These are phyloP conservation scores for Liopterus haemorrhoidalis DNA, from an alignment of 2,888 invertebrate genomes.

Conservation along the genomic window DNA sequence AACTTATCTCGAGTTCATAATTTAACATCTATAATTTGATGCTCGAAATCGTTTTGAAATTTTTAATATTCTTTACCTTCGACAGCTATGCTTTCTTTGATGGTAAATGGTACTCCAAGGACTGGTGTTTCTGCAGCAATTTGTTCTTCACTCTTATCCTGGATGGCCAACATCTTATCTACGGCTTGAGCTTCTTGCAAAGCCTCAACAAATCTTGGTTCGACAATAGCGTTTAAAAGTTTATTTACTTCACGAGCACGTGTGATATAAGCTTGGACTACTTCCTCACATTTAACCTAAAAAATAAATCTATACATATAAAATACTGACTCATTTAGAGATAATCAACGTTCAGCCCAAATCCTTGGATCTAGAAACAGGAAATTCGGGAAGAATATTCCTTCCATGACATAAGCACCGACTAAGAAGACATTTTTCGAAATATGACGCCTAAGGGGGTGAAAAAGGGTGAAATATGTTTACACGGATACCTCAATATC, in stretches of 20 bases:
- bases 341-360: no score
- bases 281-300: conserved; percentile 64
- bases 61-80: conserved; percentile 52
- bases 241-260: conserved; percentile 74
- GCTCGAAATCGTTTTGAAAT: background rate
- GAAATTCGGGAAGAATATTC: no score
- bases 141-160: conserved; percentile 52
- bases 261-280: conserved; percentile 66
- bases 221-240: conserved; percentile 72
- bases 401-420: no score
- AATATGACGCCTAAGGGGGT: no score
- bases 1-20: no score
- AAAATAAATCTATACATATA: conserved; percentile 33
- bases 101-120: conserved; percentile 77
- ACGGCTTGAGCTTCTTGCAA: conserved; percentile 66
- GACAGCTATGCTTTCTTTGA: conserved; percentile 75
- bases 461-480: no score
- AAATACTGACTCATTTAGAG: conserved; percentile 27
- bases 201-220: conserved; percentile 70
- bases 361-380: no score
- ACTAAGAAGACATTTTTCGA: no score
- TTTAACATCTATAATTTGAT: background rate
- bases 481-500: no score
- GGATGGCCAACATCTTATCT: conserved; percentile 60
- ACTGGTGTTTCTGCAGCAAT: conserved; percentile 65